phyloP scores from a whole-genome alignment of 2,113 vertebrate genomes.

The Tachuris rubrigastra region DNA sequence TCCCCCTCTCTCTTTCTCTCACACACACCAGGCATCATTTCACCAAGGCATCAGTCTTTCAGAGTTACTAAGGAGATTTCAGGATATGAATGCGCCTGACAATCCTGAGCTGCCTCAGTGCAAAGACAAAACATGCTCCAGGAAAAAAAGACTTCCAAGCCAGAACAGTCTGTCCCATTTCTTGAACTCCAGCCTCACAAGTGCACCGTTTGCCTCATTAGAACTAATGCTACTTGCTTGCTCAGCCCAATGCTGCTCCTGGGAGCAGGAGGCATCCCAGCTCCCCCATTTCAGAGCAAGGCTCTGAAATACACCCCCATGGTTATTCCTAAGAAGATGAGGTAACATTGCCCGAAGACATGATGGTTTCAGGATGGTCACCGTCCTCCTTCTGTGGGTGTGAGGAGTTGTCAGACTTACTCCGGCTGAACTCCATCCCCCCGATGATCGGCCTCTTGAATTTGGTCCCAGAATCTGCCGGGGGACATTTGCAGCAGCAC shows the following conservation, averaged over 20 bases:
- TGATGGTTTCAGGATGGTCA: constrained; percentile 84
- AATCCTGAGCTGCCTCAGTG: constrained; percentile 74
- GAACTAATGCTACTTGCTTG: constrained; percentile 61
- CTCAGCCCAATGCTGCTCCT: background rate
- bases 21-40: constrained; percentile 48
- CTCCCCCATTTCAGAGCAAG: constrained; percentile 3
- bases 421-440: constrained; percentile 91
- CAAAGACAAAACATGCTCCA: constrained; percentile 75
- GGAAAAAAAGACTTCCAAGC: constrained; percentile 57
- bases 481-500: constrained; percentile 81
- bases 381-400: constrained; percentile 93
- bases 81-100: constrained; percentile 61
- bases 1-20: constrained; percentile 35
- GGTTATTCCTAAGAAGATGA: constrained; percentile 84
- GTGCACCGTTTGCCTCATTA: constrained; percentile 61
- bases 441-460: constrained; percentile 86
- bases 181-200: constrained; percentile 68
- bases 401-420: constrained; percentile 95
- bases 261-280: constrained; percentile 18
- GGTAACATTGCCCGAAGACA: constrained; percentile 88
- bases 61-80: constrained; percentile 60
- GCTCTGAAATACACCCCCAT: constrained; percentile 8
- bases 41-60: constrained; percentile 64
- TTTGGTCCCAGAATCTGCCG: constrained; percentile 73
- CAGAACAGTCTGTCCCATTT: constrained; percentile 54